Conservation (phyloP, 1,140 invertebrate species). For the Trichoplusia ni region DNA sequence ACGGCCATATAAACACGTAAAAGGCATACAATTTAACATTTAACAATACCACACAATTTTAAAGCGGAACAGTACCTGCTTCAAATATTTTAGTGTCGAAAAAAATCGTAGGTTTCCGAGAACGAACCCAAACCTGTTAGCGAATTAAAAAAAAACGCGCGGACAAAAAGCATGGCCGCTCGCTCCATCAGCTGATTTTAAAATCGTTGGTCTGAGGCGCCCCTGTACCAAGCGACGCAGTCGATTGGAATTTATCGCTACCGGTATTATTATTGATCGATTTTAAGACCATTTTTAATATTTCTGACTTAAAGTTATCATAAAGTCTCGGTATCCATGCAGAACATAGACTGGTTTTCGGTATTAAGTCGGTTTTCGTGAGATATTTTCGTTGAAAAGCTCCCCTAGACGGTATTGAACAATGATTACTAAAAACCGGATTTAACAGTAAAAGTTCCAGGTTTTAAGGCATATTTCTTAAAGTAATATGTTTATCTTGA, state of each 20-base stretch:
- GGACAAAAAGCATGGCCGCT: conserved; percentile 48
- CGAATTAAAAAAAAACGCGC: conserved; percentile 54
- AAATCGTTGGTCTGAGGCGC: conserved; percentile 53
- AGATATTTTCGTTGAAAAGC: no score
- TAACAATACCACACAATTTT: conserved; percentile 17
- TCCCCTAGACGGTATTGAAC: no score
- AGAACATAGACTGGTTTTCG: no score
- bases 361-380: no score
- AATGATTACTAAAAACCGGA: no score
- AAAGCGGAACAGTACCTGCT: conserved; percentile 46
- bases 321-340: no score
- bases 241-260: neutral
- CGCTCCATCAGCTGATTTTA: conserved; percentile 60
- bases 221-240: conserved; percentile 48
- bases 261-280: neutral
- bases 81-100: conserved; percentile 33
- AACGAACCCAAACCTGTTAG: conserved; percentile 59
- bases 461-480: no score
- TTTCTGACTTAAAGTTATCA: no score
- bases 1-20: conserved; percentile 10
- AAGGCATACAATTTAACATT: conserved; percentile 2
- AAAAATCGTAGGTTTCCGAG: conserved; percentile 47
- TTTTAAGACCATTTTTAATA: neutral
- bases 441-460: no score
- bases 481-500: no score